Percentiles rank a stretch among this genome's conserved stretches.
phyloP scores from a whole-genome alignment of 2,113 vertebrate genomes.

The Pycnonotus jocosus region DNA sequence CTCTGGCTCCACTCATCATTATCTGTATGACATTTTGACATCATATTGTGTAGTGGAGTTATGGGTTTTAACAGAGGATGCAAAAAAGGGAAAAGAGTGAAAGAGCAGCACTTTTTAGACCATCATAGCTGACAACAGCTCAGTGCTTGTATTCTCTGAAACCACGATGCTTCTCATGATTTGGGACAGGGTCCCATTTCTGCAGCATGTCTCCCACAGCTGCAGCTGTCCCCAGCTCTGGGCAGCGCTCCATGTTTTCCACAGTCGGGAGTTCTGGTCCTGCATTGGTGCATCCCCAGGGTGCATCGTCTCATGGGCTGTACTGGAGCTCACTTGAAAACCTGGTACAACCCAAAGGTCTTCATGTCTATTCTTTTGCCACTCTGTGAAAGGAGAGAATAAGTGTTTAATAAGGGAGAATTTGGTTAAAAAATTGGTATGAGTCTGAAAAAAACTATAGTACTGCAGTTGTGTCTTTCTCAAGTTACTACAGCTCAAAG shows the following conservation, averaged over 20 bases:
- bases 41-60: neutral
- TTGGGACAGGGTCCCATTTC: neutral
- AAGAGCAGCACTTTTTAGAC: neutral
- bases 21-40: neutral
- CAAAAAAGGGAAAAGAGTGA: neutral
- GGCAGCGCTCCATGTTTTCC: accelerated
- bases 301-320: accelerated
- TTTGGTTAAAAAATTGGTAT: neutral
- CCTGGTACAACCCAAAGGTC: neutral
- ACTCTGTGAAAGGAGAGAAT: neutral
- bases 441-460: neutral
- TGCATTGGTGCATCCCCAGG: accelerated
- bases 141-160: neutral
- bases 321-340: neutral
- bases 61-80: neutral
- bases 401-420: neutral
- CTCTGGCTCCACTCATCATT: neutral
- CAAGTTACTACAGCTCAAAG: neutral
- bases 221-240: neutral
- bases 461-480: neutral
- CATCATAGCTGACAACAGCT: neutral
- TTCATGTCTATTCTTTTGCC: accelerated
- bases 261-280: accelerated
- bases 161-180: neutral
- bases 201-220: neutral